Base-by-base conservation (phyloP, 2,888 invertebrate species). In the Odontothrips loti region DNA sequence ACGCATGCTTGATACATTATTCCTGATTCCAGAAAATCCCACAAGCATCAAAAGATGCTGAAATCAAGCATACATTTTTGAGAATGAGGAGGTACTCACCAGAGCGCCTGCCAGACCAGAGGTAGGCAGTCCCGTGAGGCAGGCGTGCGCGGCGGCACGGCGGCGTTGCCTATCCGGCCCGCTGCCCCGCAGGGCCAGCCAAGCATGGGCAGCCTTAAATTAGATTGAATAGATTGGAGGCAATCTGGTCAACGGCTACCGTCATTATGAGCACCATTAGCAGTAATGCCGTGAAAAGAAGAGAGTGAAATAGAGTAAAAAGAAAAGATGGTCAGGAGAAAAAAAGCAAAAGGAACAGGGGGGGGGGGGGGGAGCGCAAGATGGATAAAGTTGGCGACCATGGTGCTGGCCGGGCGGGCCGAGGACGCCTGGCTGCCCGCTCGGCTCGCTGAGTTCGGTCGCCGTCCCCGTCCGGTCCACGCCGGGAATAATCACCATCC, bases 191-290 rank as follows among this genome's bases (percentile, higher is more conserved):
- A 12, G 15, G 51, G 51, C 51, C 51, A 17, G 2, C 51, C 51
- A 1, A 6, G 58, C 58, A 17, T 17, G 51, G 51, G 6, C 20
- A 10, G 51, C 51, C 51, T 8, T 68, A 68, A 68, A 68, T 68
- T 68, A 68, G 68, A 23, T 23, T 4, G 9, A 23, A 68, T 68
- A 23, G 68, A 68, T 68, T 23, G 68, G 27, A 11, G 68, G 68
- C 23, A 9, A n/a, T 27, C 68, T 11, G 68, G 27, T 11, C 23
- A 20, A 20, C n/a, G 68, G 68, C 68, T 23, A 23, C 23, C 68
- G 68, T 68, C 68, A 9, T 68, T 68, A 68, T 68, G 68, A 68
- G 23, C 68, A 23, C 27, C 68, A 68, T 68, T 23, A 68, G 68
- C 68, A 3, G 63, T n/a, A 20, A 63, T 23, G 68, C 68, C 1